A percentile compares a stretch with the other conserved stretches of the same genome.
These are phyloP conservation scores for Sceloporus tristichus DNA, from an alignment of 2,113 vertebrate species.

Conservation along the genomic window DNA sequence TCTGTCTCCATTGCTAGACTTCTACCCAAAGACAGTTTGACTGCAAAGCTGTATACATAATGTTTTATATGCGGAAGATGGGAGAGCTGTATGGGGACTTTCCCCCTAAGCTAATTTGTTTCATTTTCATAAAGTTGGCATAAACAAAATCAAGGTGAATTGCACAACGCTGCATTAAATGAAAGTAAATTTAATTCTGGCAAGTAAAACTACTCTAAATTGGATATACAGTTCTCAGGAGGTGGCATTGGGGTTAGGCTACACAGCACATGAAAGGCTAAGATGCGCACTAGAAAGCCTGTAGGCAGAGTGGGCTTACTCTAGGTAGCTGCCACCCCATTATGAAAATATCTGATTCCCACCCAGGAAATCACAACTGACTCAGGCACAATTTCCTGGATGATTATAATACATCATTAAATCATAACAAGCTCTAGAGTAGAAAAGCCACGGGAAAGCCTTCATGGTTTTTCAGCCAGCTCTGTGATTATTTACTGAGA, in stretches of 20 bases:
- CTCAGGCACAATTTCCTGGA: background rate
- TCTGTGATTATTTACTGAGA: background rate
- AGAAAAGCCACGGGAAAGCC: background rate
- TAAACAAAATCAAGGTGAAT: conserved; percentile 26
- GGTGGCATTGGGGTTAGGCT: background rate
- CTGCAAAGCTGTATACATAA: background rate
- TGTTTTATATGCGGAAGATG: background rate
- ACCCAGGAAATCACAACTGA: background rate
- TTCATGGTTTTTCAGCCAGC: background rate
- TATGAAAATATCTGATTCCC: background rate
- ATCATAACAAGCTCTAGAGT: background rate
- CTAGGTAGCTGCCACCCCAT: background rate
- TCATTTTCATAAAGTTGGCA: conserved; percentile 9
- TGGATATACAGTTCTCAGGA: background rate
- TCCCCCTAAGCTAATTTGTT: background rate
- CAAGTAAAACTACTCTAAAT: conserved; percentile 18
- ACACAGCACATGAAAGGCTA: background rate
- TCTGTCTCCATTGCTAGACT: background rate
- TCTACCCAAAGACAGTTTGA: background rate
- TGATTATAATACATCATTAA: background rate
- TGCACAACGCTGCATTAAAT: background rate
- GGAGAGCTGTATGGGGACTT: background rate
- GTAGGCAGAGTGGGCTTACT: background rate
- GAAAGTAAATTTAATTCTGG: conserved; percentile 17
- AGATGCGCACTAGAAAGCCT: background rate